Evolutionary conservation across 53 echinoderm and acorn worm species (phyloP).

Genomic region (Henricia sp.): DNA sequence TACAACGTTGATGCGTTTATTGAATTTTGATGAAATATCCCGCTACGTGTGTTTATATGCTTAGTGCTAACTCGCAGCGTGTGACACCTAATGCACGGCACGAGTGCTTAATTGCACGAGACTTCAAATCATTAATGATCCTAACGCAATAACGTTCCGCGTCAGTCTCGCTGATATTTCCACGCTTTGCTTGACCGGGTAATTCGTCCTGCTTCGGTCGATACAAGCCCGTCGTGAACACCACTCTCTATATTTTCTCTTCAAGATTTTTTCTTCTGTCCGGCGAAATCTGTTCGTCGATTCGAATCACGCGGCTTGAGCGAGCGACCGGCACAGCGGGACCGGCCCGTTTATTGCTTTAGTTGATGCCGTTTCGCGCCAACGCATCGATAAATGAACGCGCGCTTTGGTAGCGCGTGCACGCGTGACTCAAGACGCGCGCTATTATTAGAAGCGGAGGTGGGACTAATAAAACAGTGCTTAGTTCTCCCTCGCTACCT

Average conservation of each 20-base stretch:
- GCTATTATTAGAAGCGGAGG: conserved; percentile 51
- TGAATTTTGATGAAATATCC: not conserved
- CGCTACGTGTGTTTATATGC: not conserved
- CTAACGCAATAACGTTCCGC: conserved; percentile 38
- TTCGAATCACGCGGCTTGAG: not conserved
- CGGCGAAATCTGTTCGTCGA: not conserved
- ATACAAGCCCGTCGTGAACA: conserved; percentile 23
- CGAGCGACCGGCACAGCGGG: not conserved
- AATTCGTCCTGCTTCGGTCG: conserved; percentile 18
- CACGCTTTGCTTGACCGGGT: conserved; percentile 7
- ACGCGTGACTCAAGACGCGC: conserved; percentile 47
- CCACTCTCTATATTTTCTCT: not conserved
- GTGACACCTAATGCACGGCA: not conserved
- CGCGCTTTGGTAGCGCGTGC: too few species aligned
- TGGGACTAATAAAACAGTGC: conserved; percentile 33
- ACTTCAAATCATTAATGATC: conserved; percentile 13
- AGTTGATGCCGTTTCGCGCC: not conserved
- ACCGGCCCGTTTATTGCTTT: conserved; percentile 36
- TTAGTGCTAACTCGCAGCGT: not conserved
- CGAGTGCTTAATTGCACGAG: not conserved
- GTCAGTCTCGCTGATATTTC: not conserved
- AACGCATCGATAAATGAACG: conserved; percentile 31
- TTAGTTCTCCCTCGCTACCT: conserved; percentile 48
- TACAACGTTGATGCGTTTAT: not conserved
- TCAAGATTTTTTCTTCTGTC: not conserved